Conservation (phyloP, 2,888 invertebrate species). For the Ischnus inquisitorius region DNA sequence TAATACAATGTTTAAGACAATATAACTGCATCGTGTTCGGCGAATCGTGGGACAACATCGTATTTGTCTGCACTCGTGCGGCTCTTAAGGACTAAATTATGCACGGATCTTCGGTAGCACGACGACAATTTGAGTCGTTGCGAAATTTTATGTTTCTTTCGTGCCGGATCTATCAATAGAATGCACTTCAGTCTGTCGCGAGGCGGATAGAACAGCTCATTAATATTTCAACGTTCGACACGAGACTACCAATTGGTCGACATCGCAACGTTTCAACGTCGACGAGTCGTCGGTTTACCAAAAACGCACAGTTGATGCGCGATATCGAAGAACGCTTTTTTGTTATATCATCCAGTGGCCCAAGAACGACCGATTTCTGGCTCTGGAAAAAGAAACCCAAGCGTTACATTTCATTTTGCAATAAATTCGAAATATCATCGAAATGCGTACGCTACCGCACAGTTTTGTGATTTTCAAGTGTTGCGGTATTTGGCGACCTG, state of each 20-base stretch:
- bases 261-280: background rate
- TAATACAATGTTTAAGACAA: background rate
- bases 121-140: background rate
- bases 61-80: background rate
- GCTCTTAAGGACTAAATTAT: background rate
- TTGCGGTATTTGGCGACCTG: slow-evolving; percentile 64
- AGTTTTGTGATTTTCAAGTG: slow-evolving; percentile 60
- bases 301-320: background rate
- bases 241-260: slow-evolving; percentile 9
- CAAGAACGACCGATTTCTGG: background rate
- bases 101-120: background rate
- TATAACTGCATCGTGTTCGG: background rate
- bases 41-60: background rate
- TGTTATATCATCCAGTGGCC: background rate
- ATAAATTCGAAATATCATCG: background rate
- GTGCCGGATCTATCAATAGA: background rate
- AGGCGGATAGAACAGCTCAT: background rate
- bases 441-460: slow-evolving; percentile 55
- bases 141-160: background rate
- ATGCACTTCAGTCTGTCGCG: background rate
- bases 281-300: background rate
- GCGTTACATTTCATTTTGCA: background rate
- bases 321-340: background rate
- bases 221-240: background rate
- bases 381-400: background rate